Evolutionary conservation across 2,113 vertebrate species (phyloP).

Genomic region (Aptenodytes patagonicus): DNA sequence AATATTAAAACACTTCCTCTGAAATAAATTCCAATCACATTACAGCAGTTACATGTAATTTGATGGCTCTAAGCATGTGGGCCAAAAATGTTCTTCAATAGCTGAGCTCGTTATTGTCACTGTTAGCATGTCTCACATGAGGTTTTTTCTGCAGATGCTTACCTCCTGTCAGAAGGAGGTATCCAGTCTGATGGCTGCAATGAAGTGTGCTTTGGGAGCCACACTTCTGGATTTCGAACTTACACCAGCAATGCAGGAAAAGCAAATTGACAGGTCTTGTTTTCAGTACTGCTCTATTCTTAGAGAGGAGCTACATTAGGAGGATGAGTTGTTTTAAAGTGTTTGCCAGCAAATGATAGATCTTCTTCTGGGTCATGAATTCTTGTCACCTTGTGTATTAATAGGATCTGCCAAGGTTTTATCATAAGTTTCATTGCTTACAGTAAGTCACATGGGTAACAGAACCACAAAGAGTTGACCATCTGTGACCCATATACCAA

Average conservation of each 20-base stretch:
- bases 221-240: not conserved
- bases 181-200: not conserved
- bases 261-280: slow-evolving; percentile 16
- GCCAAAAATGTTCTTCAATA: not conserved
- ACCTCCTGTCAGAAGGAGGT: not conserved
- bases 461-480: not conserved
- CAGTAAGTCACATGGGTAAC: not conserved
- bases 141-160: not conserved
- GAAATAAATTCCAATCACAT: not conserved
- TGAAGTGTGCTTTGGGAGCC: not conserved
- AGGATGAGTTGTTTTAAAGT: not conserved
- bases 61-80: not conserved
- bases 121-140: not conserved
- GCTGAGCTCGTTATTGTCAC: not conserved
- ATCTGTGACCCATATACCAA: slow-evolving; percentile 45
- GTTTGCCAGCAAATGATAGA: slow-evolving; percentile 20
- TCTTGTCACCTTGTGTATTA: slow-evolving; percentile 39
- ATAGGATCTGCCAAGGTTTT: slow-evolving; percentile 32
- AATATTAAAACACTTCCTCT: not conserved
- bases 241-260: not conserved
- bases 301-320: slow-evolving; percentile 15
- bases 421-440: not conserved
- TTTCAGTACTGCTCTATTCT: slow-evolving; percentile 44
- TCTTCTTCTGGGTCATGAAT: slow-evolving; percentile 40
- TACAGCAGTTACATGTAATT: not conserved